These are phyloP conservation scores for Protonibea diacanthus DNA, from an alignment of 2,797 vertebrate species.

Conservation along the genomic window DNA sequence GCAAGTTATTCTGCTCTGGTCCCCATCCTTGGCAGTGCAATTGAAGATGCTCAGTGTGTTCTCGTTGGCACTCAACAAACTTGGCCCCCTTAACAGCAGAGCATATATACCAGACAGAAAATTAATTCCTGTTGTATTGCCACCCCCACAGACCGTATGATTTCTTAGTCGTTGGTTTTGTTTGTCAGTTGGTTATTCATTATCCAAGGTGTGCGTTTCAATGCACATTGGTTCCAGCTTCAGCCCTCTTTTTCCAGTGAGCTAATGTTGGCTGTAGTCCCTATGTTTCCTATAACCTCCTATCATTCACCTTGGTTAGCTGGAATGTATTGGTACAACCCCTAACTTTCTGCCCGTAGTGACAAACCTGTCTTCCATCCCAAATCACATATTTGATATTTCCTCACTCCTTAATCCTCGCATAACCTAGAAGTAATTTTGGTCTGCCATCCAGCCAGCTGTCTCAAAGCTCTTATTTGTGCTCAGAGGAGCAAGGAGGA, in stretches of 20 bases:
- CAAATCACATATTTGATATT: no score
- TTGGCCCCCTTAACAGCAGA: background rate
- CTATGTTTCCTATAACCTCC: background rate
- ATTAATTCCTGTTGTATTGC: slow-evolving; percentile 5
- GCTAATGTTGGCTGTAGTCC: background rate
- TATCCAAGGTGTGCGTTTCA: background rate
- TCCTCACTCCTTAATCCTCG: no score
- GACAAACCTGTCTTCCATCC: background rate
- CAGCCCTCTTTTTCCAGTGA: background rate
- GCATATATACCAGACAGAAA: slow-evolving; percentile 5
- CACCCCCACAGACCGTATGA: slow-evolving; percentile 12
- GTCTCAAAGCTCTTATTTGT: no score
- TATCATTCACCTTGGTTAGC: background rate
- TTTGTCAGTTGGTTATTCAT: background rate
- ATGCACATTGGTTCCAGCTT: background rate
- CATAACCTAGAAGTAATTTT: no score
- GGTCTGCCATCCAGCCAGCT: no score
- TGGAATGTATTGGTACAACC: background rate
- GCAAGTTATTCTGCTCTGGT: background rate
- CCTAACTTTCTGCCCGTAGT: background rate
- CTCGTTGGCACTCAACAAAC: slow-evolving; percentile 6
- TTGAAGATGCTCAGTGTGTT: slow-evolving; percentile 7
- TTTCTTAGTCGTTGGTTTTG: slow-evolving; percentile 1
- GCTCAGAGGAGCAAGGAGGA: no score
- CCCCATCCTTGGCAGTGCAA: background rate